Evolutionary conservation across 2,888 invertebrate genomes (phyloP), one percentile per base, ranked within the genome.

Genomic region (Drosophila siamana): DNA sequence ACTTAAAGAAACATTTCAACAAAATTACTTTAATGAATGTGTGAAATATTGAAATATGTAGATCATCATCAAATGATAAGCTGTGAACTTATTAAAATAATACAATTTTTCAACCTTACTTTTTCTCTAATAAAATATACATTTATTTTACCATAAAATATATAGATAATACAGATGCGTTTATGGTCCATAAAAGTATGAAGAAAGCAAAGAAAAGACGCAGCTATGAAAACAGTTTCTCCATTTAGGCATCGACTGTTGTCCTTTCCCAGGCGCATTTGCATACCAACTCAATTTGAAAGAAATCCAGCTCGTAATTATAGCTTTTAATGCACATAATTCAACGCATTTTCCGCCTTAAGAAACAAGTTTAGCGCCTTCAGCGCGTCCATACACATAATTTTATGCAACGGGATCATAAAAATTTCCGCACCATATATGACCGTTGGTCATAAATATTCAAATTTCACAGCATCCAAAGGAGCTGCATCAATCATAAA

Each of bases 401-500:
- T 78, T 79, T 74, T 62, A 84, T 81, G 74, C 80, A 69, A 54
- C 56, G 57, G 76, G 83, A 88, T 85, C 86, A 81, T 83, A 89
- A 90, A 89, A 82, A 89, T 90, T 91, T 90, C 89, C 90, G 78
- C 89, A 77, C 75, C 86, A 91, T 87, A 91, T 88, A 87, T 90
- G 90, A 90, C 90, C 91, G 90, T 84, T 91, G 90, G 90, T 89
- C 90, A 90, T 90, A 91, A 90, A 91, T 91, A 90, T 91, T 91
- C 86, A 90, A 90, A 90, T 76, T 82, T 72, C 67, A 63, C 69
- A 77, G 74, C 75, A 78, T 74, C 77, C 74, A 65, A 75, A 66
- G 44, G 16, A 62, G 40, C 52, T 71, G 89, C 88, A 89, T 88
- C 89, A 76, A 86, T 88, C 88, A 88, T 79, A 44, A 54, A 41